Conservation (phyloP, 1,140 invertebrate genomes). For the Fopius arisanus region DNA sequence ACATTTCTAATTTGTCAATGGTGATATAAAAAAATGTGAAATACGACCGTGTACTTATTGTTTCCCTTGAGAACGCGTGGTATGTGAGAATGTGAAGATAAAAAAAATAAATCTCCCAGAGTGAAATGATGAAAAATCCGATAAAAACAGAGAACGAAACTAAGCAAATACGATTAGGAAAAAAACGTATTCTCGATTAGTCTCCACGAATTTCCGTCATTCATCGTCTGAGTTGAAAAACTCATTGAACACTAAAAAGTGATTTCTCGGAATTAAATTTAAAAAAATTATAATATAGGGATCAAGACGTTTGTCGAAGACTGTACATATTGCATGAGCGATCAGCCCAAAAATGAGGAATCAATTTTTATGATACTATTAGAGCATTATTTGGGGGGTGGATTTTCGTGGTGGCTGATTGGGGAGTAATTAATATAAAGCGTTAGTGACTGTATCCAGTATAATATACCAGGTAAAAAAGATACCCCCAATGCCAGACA, state of each 20-base stretch:
- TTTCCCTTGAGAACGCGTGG: constrained; percentile 25
- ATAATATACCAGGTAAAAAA: constrained; percentile 60
- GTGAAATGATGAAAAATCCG: not conserved
- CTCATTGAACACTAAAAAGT: not conserved
- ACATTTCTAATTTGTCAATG: constrained; percentile 39
- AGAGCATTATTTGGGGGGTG: constrained; percentile 22
- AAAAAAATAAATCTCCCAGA: constrained; percentile 32
- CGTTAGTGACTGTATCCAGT: constrained; percentile 62
- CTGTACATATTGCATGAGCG: constrained; percentile 34
- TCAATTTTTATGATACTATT: constrained; percentile 25
- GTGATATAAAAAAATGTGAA: constrained; percentile 30
- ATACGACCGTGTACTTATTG: constrained; percentile 32
- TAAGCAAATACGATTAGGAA: constrained; percentile 48
- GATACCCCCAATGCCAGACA: constrained; percentile 61
- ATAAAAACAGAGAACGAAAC: constrained; percentile 40
- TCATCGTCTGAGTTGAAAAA: not conserved
- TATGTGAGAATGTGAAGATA: constrained; percentile 22
- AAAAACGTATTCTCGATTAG: constrained; percentile 21
- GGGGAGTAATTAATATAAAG: constrained; percentile 55
- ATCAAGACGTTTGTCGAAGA: constrained; percentile 35
- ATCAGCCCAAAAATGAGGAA: constrained; percentile 24
- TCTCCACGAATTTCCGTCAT: constrained; percentile 9
- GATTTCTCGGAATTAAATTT: constrained; percentile 22
- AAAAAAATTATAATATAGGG: constrained; percentile 28
- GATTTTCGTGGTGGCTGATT: constrained; percentile 47